Base-by-base conservation (phyloP, 2,797 vertebrate genomes). In the Poecilia picta region DNA sequence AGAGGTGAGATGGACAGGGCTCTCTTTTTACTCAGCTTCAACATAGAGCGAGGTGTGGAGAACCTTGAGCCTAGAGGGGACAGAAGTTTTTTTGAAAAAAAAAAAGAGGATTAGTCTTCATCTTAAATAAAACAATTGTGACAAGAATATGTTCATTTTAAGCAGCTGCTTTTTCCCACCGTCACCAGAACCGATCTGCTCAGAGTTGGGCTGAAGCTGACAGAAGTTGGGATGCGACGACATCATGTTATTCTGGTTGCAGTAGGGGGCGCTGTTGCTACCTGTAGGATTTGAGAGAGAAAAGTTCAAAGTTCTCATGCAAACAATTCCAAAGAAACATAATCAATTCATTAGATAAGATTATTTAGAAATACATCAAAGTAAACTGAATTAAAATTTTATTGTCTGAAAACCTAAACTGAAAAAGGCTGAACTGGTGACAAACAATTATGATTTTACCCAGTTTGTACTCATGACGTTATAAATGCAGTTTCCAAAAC, bases 1-100 rank as follows among this genome's bases (percentile, higher is more conserved):
- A 99, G 94, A 0, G 98, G 98, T 0, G 98, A 99, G 92, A 99
- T 99, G 92, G 98, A 99, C 85, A 99, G 94, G 0, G 98, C 97
- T 75, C 98, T 95, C 95, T 99, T 99, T 94, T 99, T 99, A 72
- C 97, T 97, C 93, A 99, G 82, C 90, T 97, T 99, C 71, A 98
- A 94, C n/a, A 97, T 95, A 28, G 96, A 97, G 11, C 98, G 97
- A 77, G 98, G 97, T 0, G 97, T 98, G 62, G 97, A 96, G 89
- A 98, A 99, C 81, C 97, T 95, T 0, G 98, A 97, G 66, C 95
- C 98, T 99, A 86, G 68, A n/a, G 53, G 53, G 49, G 74, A 59
- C 0, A 78, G 8, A 73, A 45, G 49, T 45, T 4, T 41, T 64
- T 3, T 31, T 79, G 16, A 80, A 16, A 10, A 76, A 28, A 45